Conservation (phyloP, 2,888 invertebrate genomes). For the Diplolepis rosae region DNA sequence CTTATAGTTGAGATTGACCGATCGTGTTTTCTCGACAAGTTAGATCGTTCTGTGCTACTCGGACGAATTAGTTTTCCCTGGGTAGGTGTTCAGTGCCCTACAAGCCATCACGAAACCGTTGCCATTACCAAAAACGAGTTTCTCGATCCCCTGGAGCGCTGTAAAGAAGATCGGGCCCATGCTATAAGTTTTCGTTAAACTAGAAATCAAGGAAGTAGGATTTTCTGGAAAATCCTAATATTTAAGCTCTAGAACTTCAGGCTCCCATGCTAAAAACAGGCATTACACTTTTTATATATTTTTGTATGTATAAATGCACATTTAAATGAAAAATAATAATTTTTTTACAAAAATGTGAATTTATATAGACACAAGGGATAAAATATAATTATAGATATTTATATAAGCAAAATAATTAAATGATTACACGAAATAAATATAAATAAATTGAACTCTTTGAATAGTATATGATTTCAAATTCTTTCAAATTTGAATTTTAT, state of each 20-base stretch:
- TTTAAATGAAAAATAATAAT: too few relatives aligned
- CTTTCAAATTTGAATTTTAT: too few relatives aligned
- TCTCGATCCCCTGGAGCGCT: neutral
- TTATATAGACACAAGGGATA: too few relatives aligned
- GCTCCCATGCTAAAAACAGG: too few relatives aligned
- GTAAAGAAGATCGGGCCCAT: conserved; percentile 5
- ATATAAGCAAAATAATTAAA: too few relatives aligned
- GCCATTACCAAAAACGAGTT: conserved; percentile 28
- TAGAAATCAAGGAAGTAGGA: neutral
- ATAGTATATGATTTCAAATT: too few relatives aligned
- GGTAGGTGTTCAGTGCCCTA: conserved; percentile 25
- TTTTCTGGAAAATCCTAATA: neutral
- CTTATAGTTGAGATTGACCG: conserved; percentile 26
- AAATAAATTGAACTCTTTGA: too few relatives aligned
- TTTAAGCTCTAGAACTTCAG: neutral
- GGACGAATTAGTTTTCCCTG: conserved; percentile 30
- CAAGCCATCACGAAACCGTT: conserved; percentile 26
- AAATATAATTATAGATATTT: too few relatives aligned
- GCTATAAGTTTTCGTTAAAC: conserved; percentile 16
- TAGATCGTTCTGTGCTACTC: neutral
- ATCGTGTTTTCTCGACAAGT: conserved; percentile 26
- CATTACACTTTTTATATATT: too few relatives aligned
- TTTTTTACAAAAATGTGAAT: too few relatives aligned
- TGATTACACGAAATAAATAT: too few relatives aligned
- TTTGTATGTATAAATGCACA: too few relatives aligned